A percentile compares a stretch with the other conserved stretches of the same genome.
Evolutionary conservation across 2,797 vertebrate species (phyloP).

Genomic region (Nyctalus aviator): DNA sequence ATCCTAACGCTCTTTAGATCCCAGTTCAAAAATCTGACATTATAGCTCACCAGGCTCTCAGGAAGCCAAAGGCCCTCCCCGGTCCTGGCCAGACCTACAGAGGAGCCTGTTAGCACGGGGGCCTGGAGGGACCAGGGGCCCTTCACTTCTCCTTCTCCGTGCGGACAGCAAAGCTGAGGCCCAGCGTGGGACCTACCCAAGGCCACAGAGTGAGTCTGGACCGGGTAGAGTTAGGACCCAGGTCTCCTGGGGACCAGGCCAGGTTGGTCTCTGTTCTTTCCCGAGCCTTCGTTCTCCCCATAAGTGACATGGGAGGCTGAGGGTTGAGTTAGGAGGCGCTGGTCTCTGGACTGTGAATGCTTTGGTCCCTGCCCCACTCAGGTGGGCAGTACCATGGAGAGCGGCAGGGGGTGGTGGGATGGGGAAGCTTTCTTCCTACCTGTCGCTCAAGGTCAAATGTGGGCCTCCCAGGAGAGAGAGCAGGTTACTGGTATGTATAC

Average conservation of each 20-base stretch:
- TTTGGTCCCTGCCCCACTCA: neutral
- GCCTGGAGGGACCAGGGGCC: neutral
- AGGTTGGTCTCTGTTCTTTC: neutral
- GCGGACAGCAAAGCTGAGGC: neutral
- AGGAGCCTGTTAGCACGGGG: neutral
- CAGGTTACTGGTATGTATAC: neutral
- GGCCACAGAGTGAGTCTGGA: neutral
- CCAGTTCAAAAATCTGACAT: neutral
- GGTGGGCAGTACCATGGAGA: too few species aligned
- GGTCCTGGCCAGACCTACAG: neutral
- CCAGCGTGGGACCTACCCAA: neutral
- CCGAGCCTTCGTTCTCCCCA: neutral
- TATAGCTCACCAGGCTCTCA: neutral
- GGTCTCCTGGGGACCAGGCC: neutral
- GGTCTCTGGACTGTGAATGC: neutral
- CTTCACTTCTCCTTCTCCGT: neutral
- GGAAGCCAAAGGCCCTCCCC: neutral
- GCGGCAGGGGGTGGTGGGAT: accelerated
- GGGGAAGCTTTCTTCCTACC: neutral
- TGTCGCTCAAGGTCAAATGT: neutral
- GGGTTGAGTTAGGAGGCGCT: neutral
- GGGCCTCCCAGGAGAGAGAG: neutral
- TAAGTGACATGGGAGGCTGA: neutral
- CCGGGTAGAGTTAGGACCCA: accelerated
- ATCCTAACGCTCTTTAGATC: neutral